Conservation (phyloP, 1,140 invertebrate species). For the Sarcophaga bullata region DNA sequence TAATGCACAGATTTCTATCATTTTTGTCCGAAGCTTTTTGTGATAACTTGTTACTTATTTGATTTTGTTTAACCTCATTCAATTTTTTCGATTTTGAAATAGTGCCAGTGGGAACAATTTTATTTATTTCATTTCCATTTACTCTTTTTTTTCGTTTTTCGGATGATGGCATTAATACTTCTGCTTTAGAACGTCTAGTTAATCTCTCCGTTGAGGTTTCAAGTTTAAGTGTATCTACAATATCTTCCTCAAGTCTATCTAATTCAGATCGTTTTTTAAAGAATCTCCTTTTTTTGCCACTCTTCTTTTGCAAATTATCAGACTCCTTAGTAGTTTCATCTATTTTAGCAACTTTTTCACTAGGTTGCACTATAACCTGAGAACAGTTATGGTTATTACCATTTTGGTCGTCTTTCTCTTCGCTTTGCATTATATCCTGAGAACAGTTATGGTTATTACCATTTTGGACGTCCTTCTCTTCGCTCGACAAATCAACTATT, state of each 20-base stretch:
- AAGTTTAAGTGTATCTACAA: background rate
- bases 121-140: background rate
- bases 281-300: background rate
- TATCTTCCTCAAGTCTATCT: background rate
- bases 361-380: background rate
- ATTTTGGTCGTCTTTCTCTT: background rate
- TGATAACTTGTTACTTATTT: no score
- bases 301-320: background rate
- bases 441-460: background rate
- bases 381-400: background rate
- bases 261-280: background rate
- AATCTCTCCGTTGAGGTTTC: constrained; percentile 1
- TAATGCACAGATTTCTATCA: no score
- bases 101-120: background rate
- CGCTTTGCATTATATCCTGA: background rate
- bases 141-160: background rate
- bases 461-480: background rate
- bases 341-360: background rate
- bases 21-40: no score
- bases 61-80: no score
- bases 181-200: background rate
- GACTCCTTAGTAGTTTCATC: background rate
- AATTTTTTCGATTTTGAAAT: no score
- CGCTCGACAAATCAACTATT: constrained; percentile 41
- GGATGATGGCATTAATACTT: background rate